Base-by-base conservation (phyloP, 2,797 vertebrate genomes). In the Catostomus latipinnis region DNA sequence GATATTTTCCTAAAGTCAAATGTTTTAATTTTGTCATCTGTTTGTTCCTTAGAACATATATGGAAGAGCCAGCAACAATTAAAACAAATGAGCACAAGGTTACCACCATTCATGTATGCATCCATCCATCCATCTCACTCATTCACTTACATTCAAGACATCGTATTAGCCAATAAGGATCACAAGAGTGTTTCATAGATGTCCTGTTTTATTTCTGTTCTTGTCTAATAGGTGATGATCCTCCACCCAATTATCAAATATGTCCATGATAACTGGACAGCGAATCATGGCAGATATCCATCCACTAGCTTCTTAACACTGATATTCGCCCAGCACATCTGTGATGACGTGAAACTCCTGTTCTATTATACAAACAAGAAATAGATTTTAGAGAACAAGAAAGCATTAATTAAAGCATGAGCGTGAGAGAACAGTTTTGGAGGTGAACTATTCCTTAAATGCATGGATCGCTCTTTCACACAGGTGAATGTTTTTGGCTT, bases 231-330 rank as follows among this genome's bases (percentile, higher is more conserved):
- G 84, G 84, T 83, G 60, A 74, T 83, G 81, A 78, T 83, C 4
- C 8, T 83, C 11, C 74, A 82, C 45, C 84, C 84, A 2, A 80
- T 86, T 43, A 80, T 82, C 1, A 80, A 10, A 71, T 82, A 83
- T 0, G 70, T 80, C 8, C 34, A 82, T 48, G 70, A 80, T 16
- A 82, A 2, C 1, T 83, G 82, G 82, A 0, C 65, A 6, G 7
- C 48, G 10, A 73, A 66, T 18, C 13, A 83, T 0, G 79, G 79
- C 3, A 16, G 9, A 65, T 86, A 83, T 70, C 82, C 82, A 0
- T 82, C 82, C 8, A 76, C 80, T 18, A 82, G 82, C 22, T 83
- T 86, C 58, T 2, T 83, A 2, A 82, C 74, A 0, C 58, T 86
- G 3, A 62, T 82, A 13, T 49, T 82, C 0, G 70, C 80, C 2